Conservation (phyloP, 2,888 invertebrate genomes). For the Dynastes maya region DNA sequence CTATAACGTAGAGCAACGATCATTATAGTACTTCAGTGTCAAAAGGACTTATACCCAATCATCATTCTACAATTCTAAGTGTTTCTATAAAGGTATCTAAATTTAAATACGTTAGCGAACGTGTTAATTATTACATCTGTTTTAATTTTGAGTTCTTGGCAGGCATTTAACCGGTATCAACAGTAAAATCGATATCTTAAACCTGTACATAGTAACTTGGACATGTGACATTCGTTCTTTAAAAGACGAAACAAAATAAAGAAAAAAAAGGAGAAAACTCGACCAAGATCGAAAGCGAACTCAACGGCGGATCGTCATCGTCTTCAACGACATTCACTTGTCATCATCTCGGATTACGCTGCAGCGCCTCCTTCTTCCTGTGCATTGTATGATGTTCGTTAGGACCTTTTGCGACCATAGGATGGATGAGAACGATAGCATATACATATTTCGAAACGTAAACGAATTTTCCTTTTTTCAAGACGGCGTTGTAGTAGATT, state of each 20-base stretch:
- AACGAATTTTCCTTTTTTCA: not conserved
- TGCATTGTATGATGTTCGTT: constrained; percentile 65
- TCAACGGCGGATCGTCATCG: constrained; percentile 52
- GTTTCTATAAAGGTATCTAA: too few relatives aligned
- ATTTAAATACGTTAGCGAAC: too few relatives aligned
- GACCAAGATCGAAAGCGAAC: not conserved
- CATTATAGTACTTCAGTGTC: too few relatives aligned
- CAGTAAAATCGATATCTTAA: too few relatives aligned
- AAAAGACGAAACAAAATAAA: not conserved
- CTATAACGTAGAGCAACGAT: too few relatives aligned
- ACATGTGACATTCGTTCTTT: constrained; percentile 42
- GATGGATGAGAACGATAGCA: constrained; percentile 59
- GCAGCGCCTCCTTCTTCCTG: constrained; percentile 66
- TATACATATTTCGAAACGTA: constrained; percentile 31
- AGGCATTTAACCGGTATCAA: too few relatives aligned
- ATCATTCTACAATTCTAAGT: too few relatives aligned
- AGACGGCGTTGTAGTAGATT: not conserved
- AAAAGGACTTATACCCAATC: too few relatives aligned
- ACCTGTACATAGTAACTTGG: not conserved
- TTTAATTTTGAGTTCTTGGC: too few relatives aligned
- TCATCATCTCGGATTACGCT: constrained; percentile 63
- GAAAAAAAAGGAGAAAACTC: constrained; percentile 53
- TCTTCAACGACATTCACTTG: constrained; percentile 60
- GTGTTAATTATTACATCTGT: too few relatives aligned
- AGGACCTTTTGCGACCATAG: constrained; percentile 57